These are phyloP conservation scores for Polymixis lichenea DNA, from an alignment of 2,888 invertebrate genomes.

Conservation along the genomic window DNA sequence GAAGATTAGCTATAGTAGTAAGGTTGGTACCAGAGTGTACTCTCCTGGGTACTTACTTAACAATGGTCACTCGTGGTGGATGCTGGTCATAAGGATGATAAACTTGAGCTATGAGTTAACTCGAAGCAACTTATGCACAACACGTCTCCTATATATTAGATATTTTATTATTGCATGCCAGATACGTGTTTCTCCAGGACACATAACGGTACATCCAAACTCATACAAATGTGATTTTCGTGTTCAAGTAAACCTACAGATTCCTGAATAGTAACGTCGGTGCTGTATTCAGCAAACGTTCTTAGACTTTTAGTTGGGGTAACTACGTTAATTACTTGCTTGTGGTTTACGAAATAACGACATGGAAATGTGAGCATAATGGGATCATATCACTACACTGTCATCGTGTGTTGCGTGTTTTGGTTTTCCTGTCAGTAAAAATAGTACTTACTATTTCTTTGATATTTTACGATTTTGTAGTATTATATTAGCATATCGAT, in stretches of 20 bases:
- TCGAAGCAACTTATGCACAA: background rate
- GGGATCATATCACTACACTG: background rate
- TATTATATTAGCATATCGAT: conserved; percentile 6
- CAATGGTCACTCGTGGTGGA: background rate
- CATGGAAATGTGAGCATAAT: background rate
- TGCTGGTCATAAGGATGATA: too few species aligned
- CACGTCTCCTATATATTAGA: background rate
- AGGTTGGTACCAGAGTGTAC: background rate
- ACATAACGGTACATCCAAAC: background rate
- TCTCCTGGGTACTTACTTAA: background rate
- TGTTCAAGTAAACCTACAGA: background rate
- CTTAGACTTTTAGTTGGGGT: background rate
- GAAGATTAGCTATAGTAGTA: background rate
- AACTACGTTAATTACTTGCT: conserved; percentile 22
- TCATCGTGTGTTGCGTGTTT: background rate
- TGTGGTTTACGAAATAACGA: conserved; percentile 13
- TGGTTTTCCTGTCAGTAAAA: background rate
- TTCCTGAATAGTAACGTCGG: background rate
- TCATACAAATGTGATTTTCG: background rate
- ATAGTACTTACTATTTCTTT: background rate
- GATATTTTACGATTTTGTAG: background rate
- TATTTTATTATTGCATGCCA: background rate
- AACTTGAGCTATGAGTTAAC: background rate
- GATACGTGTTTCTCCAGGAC: background rate
- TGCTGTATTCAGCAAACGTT: conserved; percentile 3